Conservation (phyloP, 2,113 vertebrate genomes). For the Pithys albifrons region DNA sequence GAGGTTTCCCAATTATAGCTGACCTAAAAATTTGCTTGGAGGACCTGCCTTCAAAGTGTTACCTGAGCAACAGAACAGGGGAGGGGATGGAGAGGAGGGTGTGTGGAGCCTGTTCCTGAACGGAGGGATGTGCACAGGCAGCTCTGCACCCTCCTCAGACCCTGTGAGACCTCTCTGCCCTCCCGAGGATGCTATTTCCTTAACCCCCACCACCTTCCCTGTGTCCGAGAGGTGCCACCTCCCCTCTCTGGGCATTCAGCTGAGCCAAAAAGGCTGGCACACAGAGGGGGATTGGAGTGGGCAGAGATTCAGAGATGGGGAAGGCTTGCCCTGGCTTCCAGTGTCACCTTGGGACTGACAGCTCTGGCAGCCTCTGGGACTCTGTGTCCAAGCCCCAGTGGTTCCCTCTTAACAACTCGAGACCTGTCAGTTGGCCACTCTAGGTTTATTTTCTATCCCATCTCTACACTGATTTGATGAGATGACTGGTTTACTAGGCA, state of each 20-base stretch:
- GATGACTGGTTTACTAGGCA: conserved; percentile 1
- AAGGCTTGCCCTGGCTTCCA: background rate
- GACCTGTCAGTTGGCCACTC: background rate
- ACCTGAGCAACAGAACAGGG: background rate
- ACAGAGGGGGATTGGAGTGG: background rate
- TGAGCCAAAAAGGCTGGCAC: background rate
- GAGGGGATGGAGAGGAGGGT: background rate
- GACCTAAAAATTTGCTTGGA: conserved; percentile 54
- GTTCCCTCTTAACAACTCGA: background rate
- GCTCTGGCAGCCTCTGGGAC: background rate
- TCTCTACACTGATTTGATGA: background rate
- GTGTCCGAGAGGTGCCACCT: background rate
- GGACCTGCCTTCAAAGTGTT: conserved; percentile 15
- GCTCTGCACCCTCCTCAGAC: background rate
- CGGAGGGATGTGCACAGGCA: background rate
- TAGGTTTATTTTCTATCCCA: background rate
- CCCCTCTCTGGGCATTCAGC: background rate
- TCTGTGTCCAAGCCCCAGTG: background rate
- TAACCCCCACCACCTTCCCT: background rate
- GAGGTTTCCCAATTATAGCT: conserved; percentile 68
- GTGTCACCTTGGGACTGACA: background rate
- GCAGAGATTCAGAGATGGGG: background rate
- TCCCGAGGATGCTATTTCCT: background rate
- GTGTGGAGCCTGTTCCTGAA: background rate
- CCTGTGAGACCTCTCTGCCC: background rate